Evolutionary conservation across 2,888 invertebrate genomes (phyloP).

Genomic region (Copidosoma aretas): DNA sequence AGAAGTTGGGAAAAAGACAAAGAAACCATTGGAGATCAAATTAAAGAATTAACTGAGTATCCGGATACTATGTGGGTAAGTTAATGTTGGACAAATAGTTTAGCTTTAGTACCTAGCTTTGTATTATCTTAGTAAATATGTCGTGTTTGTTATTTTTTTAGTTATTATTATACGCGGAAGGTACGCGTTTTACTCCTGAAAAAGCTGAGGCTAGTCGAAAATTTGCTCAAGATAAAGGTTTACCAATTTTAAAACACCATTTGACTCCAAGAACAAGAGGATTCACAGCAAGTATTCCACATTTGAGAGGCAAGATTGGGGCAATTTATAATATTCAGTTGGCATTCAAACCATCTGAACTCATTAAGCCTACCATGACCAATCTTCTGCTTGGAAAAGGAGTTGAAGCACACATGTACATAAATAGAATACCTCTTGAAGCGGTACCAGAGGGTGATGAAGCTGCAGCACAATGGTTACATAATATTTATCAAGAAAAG

Average conservation of each 20-base stretch:
- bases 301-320: slow-evolving; percentile 80
- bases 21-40: slow-evolving; percentile 79
- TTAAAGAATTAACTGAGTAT: slow-evolving; percentile 83
- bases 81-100: slow-evolving; percentile 38
- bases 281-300: slow-evolving; percentile 84
- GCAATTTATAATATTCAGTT: slow-evolving; percentile 85
- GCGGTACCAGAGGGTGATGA: slow-evolving; percentile 80
- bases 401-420: slow-evolving; percentile 77
- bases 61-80: slow-evolving; percentile 89
- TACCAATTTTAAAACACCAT: slow-evolving; percentile 86
- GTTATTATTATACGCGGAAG: slow-evolving; percentile 90
- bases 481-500: slow-evolving; percentile 81
- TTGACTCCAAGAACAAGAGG: slow-evolving; percentile 95
- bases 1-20: slow-evolving; percentile 91
- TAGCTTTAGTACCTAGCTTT: background rate
- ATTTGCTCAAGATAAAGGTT: slow-evolving; percentile 85
- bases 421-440: slow-evolving; percentile 82
- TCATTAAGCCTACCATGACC: slow-evolving; percentile 78
- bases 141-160: slow-evolving; percentile 56
- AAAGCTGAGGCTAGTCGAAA: slow-evolving; percentile 88
- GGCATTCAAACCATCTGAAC: slow-evolving; percentile 72
- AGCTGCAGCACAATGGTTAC: slow-evolving; percentile 80
- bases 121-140: background rate
- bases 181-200: slow-evolving; percentile 86
- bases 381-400: slow-evolving; percentile 77